Evolutionary conservation across 2,113 vertebrate genomes (phyloP).

Genomic region (Orcinus orca): DNA sequence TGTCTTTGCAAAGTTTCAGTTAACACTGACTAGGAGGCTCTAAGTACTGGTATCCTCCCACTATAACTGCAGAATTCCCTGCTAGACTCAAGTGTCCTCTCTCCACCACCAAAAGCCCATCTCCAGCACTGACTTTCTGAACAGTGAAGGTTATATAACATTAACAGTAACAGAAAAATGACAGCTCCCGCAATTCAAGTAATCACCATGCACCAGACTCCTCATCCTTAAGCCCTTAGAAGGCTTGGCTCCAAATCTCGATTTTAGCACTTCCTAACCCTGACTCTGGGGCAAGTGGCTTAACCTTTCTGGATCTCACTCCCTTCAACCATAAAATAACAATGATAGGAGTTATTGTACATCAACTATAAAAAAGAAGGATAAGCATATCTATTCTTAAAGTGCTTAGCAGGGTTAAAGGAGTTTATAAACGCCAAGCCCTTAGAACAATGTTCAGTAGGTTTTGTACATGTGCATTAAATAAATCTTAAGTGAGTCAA

Average conservation of each 20-base stretch:
- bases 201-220: not conserved
- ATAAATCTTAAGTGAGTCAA: not conserved
- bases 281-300: not conserved
- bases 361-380: not conserved
- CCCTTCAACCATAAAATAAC: not conserved
- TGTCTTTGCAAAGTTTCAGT: not conserved
- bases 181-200: not conserved
- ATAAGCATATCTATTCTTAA: not conserved
- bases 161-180: not conserved
- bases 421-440: not conserved
- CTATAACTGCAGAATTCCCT: not conserved
- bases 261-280: not conserved
- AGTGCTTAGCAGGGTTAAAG: not conserved
- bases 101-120: constrained; percentile 17
- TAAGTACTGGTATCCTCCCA: not conserved
- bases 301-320: not conserved
- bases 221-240: not conserved
- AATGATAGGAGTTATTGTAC: not conserved
- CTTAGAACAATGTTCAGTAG: not conserved
- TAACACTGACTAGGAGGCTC: not conserved
- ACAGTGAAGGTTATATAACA: not conserved
- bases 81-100: not conserved
- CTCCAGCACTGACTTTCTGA: not conserved
- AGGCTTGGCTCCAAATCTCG: not conserved
- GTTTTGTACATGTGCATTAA: not conserved